Evolutionary conservation across 2,113 vertebrate species (phyloP), one percentile per base, ranked within the genome.

Genomic region (Progne subis): DNA sequence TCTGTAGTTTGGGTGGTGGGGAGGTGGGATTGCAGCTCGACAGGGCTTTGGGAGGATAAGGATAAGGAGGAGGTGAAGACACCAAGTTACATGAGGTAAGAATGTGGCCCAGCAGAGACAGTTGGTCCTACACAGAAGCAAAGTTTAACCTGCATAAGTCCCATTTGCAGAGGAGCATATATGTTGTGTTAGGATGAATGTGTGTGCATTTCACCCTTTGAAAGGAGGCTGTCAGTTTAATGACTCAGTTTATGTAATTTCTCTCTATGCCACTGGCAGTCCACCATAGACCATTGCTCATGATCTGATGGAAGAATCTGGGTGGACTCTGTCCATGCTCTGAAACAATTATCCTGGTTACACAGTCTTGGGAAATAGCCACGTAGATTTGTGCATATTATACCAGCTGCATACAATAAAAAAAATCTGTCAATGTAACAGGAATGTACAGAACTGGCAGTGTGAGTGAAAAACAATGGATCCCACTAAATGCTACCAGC

Each of bases 241-340:
- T 28, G 56, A n/a, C 24, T 79, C 0, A 0, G 53, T 76, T 90
- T 67, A 41, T 0, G 0, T 50, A 37, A 52, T 84, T 82, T 29
- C 23, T 86, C 28, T 49, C 80, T 71, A 31, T 71, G 31, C 29
- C 28, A 18, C 37, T 50, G 68, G n/a, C 60, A 81, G 15, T 28
- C 88, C 43, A 15, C 24, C 56, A 4, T 28, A 88, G n/a, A 32
- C 26, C 17, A 5, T 37, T 18, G 20, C 23, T 88, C 6, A 8
- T 11, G 39, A 31, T 67, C 39, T 3, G 3, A 47, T 74, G 67
- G 52, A 75, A 77, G 57, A 82, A 53, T 24, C 59, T 44, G 32
- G 9, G 21, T 56, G 26, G 46, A 59, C 25, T 57, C 31, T 67
- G 18, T 43, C 25, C 17, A 17, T n/a, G 4, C 59, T 83, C 49